Base-by-base conservation (phyloP, 2,797 vertebrate species). In the Phalanger gymnotis region DNA sequence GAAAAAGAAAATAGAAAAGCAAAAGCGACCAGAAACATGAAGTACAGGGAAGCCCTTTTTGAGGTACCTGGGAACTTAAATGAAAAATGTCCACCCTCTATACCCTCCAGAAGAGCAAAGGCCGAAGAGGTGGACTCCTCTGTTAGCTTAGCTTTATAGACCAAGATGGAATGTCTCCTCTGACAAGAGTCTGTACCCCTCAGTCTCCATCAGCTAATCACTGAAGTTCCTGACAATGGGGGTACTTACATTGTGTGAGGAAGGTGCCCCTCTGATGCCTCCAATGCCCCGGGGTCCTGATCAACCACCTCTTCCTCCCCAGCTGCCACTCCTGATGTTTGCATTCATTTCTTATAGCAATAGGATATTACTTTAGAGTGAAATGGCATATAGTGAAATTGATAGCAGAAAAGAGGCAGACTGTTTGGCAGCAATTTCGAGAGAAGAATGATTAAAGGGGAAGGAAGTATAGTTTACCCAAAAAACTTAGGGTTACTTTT, bases 401-500 rank as follows among this genome's bases (percentile, higher is more conserved):
- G 53, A 56, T 27, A 54, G 94, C 53, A 81, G 3, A 87, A 87
- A 51, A 11, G 22, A 87, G 73, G 73, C 7, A 51, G 40, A 87
- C 27, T 87, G 40, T 87, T 87, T 87, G 73, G 40, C 73, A 87
- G 73, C 40, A 87, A 22, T 87, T 87, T 87, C 22, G 51, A 87
- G 73, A 51, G 40, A 87, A 87, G 73, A 47, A 40, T 87, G 19
- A 52, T 92, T 55, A 91, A 40, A 93, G 54, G 12, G 54, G 53
- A 27, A 12, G 52, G 27, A 34, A 90, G 5, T 66, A 93, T n/a
- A 87, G 10, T 90, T 90, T 94, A 81, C 87, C 92, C 93, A 52
- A n/a, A 87, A 93, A 94, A 94, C 57, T 47, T 53, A 56, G 93
- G 96, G 96, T 87, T 81, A 40, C 66, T 95, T 94, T 66, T 87